Evolutionary conservation across 2,113 vertebrate species (phyloP).

Genomic region (Forbesichthys papilliferus): DNA sequence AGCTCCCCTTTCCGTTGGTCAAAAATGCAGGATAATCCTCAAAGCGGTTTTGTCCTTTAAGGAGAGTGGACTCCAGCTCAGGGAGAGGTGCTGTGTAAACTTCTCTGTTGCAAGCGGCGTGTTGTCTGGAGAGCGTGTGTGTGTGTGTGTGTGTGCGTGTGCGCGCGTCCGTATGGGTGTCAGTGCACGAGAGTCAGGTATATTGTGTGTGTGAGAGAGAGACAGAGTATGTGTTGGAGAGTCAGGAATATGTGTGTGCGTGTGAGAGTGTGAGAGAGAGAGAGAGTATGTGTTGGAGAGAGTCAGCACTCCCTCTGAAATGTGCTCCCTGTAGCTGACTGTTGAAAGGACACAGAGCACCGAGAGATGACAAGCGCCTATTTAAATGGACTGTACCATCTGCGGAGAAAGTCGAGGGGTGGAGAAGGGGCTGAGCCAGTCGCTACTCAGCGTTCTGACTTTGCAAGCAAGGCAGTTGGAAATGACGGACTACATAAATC

Average conservation of each 20-base stretch:
- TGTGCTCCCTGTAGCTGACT: conserved; percentile 74
- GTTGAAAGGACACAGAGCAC: conserved; percentile 79
- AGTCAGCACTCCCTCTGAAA: conserved; percentile 62
- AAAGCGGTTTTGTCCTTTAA: conserved; percentile 52
- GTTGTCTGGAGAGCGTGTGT: conserved; percentile 8
- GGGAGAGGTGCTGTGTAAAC: conserved; percentile 27
- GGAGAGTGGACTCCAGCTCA: conserved; percentile 46
- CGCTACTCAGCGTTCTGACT: conserved; percentile 19
- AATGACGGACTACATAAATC: conserved; percentile 7
- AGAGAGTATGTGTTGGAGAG: conserved; percentile 41
- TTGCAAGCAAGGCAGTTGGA: conserved; percentile 10
- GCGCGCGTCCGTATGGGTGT: conserved; percentile 1
- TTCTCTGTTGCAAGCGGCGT: conserved; percentile 37
- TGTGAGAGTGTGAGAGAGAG: neutral
- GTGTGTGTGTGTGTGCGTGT: neutral
- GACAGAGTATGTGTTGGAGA: conserved; percentile 4
- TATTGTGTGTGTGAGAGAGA: conserved; percentile 44
- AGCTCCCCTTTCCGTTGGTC: neutral
- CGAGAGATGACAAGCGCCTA: conserved; percentile 77
- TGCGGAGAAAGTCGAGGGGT: conserved; percentile 23
- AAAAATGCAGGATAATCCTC: conserved; percentile 60
- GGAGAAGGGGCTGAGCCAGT: neutral
- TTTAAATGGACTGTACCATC: conserved; percentile 87
- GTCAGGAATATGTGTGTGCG: conserved; percentile 18
- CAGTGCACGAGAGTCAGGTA: neutral